These are phyloP conservation scores for Acestrorhynchus altus DNA, from an alignment of 2,797 vertebrate species.

Conservation along the genomic window DNA sequence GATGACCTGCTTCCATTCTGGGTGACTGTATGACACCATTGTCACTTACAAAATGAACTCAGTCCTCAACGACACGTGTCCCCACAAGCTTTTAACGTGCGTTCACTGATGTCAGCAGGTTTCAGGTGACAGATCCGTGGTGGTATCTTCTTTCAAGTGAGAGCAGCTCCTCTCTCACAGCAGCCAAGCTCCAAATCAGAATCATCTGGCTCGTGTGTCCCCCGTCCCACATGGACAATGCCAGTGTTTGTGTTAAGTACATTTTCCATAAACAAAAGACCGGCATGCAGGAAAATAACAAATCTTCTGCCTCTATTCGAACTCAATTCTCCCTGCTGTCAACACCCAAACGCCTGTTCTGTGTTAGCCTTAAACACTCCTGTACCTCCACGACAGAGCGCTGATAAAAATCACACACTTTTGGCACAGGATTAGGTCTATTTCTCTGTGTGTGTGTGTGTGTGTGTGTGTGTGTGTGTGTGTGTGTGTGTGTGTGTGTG, in stretches of 20 bases:
- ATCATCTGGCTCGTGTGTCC: background rate
- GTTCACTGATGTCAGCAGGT: background rate
- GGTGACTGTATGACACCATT: no score
- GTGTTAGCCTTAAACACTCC: background rate
- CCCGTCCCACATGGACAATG: constrained; percentile 8
- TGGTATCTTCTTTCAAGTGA: background rate
- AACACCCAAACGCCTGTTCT: constrained; percentile 25
- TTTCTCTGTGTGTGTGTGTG: constrained; percentile 11
- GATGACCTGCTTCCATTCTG: no score
- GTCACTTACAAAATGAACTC: no score
- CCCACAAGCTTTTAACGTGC: no score
- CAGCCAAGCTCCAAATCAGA: constrained; percentile 17
- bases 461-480: constrained; percentile 12
- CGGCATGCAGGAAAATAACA: constrained; percentile 13
- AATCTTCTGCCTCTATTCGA: constrained; percentile 39
- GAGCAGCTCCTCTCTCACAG: background rate
- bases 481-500: constrained; percentile 5
- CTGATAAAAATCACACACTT: constrained; percentile 14
- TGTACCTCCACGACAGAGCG: background rate
- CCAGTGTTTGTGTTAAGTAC: constrained; percentile 49
- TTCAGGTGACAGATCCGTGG: background rate
- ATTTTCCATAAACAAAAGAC: constrained; percentile 46
- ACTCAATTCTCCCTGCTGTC: constrained; percentile 25
- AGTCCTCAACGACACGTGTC: no score
- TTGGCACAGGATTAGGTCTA: constrained; percentile 5